A percentile compares a stretch with the other conserved stretches of the same genome.
These are phyloP conservation scores for Muschampia plurimacula DNA, from an alignment of 2,888 invertebrate genomes.

Conservation along the genomic window DNA sequence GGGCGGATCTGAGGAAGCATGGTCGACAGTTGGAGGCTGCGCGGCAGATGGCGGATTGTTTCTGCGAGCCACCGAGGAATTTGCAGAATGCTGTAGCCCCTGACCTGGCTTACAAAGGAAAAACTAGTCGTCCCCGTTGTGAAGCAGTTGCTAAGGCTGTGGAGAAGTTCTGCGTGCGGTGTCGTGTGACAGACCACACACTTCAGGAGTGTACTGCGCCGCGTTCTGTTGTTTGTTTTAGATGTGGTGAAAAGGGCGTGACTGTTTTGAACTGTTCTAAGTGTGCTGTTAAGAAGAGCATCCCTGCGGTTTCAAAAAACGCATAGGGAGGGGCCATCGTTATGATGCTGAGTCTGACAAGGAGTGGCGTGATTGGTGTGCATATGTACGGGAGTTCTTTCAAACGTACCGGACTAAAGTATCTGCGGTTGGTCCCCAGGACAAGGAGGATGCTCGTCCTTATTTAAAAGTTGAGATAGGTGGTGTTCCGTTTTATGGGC, in stretches of 20 bases:
- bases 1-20: constrained; percentile 5
- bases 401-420: neutral
- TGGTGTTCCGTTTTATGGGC: neutral
- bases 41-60: constrained; percentile 1
- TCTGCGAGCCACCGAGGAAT: neutral
- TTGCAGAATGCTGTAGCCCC: neutral
- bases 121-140: neutral
- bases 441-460: neutral
- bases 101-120: neutral
- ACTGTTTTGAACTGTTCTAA: neutral
- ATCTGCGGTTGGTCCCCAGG: neutral
- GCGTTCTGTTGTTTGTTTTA: neutral
- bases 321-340: neutral
- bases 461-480: constrained; percentile 6
- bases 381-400: neutral
- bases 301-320: neutral
- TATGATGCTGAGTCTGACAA: neutral
- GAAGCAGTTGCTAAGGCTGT: constrained; percentile 1
- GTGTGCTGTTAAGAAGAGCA: neutral
- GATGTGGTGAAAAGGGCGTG: neutral
- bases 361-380: constrained; percentile 5
- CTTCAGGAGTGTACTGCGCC: neutral
- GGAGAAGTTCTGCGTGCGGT: neutral
- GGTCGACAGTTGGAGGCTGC: neutral
- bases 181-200: neutral